Evolutionary conservation across 2,797 vertebrate species (phyloP).

Genomic region (Lepidocolaptes lacrymiger): DNA sequence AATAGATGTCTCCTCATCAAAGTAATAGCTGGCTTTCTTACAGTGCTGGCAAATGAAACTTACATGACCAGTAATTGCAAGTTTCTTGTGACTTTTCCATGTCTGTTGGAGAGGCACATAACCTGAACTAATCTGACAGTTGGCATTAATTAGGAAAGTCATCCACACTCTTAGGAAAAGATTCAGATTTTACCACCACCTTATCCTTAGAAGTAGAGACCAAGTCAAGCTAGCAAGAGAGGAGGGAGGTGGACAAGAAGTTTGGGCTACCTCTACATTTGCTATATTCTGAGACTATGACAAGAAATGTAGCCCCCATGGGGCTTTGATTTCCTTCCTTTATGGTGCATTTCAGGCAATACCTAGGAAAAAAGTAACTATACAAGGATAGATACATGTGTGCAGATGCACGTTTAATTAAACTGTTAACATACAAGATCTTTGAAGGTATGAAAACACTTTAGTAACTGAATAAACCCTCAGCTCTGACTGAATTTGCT

Average conservation of each 20-base stretch:
- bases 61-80: background rate
- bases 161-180: background rate
- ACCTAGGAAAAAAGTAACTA: background rate
- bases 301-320: background rate
- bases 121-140: background rate
- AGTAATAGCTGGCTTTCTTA: background rate
- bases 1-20: background rate
- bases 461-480: background rate
- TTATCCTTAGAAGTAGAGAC: background rate
- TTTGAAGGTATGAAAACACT: background rate
- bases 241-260: background rate
- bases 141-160: background rate
- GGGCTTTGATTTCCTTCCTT: background rate
- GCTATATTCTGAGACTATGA: background rate
- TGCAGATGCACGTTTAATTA: background rate
- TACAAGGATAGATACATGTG: background rate
- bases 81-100: background rate
- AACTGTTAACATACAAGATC: background rate
- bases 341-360: background rate
- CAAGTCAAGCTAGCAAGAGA: background rate
- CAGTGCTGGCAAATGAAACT: background rate
- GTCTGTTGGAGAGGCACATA: background rate
- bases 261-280: background rate
- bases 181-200: background rate
- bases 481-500: background rate